Conservation (phyloP, 1,140 invertebrate species). For the Monomorium pharaonis region DNA sequence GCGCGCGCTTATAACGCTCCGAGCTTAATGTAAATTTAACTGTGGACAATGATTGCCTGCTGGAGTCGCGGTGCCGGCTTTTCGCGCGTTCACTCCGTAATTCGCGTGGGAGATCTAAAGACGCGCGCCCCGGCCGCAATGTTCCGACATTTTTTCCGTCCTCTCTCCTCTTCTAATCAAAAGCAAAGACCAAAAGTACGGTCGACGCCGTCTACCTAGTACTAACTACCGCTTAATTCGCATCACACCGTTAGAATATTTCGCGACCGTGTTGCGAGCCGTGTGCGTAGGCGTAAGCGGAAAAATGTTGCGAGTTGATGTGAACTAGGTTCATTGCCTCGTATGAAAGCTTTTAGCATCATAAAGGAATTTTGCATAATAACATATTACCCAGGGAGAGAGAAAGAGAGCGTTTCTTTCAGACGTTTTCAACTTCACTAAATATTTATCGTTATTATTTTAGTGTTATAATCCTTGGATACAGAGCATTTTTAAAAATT, state of each 20-base stretch:
- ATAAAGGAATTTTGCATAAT: neutral
- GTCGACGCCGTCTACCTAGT: neutral
- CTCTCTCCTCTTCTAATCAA: neutral
- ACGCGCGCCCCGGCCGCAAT: neutral
- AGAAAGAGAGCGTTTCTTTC: neutral
- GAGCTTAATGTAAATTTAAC: conserved; percentile 39
- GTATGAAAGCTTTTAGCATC: neutral
- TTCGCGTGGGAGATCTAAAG: neutral
- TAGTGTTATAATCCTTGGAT: neutral
- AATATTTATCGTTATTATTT: no score
- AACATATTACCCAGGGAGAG: neutral
- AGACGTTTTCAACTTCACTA: no score
- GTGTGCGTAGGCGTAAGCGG: neutral
- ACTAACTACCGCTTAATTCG: conserved; percentile 16
- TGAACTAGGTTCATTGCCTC: neutral
- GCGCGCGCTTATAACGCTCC: neutral
- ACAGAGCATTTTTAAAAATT: neutral
- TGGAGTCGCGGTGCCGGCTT: neutral
- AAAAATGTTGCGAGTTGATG: neutral
- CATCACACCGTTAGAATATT: conserved; percentile 16
- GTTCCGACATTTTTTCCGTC: neutral
- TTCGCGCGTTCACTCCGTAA: neutral
- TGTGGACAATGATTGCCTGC: conserved; percentile 14
- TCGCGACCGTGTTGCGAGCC: neutral
- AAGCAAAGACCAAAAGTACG: neutral